phyloP scores from a whole-genome alignment of 2,888 invertebrate genomes.

The Choreutis nemorana region DNA sequence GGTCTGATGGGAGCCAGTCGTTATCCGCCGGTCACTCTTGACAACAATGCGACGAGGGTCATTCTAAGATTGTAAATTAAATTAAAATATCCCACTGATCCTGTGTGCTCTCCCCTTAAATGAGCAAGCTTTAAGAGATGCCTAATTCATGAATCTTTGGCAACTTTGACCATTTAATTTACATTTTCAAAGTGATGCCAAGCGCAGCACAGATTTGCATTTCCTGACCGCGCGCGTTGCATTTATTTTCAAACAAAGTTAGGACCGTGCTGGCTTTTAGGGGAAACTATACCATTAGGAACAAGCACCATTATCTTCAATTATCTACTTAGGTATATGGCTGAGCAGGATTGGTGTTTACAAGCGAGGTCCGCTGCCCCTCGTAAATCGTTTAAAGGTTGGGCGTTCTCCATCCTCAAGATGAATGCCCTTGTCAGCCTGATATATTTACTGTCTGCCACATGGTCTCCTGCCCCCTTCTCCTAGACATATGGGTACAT shows the following conservation, averaged over 20 bases:
- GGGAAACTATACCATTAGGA: too few species aligned
- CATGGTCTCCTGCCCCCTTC: constrained; percentile 23
- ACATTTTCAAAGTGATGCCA: constrained; percentile 48
- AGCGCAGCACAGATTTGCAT: constrained; percentile 41
- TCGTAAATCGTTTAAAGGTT: constrained; percentile 64
- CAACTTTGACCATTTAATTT: constrained; percentile 54
- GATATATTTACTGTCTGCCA: constrained; percentile 58
- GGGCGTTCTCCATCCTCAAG: constrained; percentile 56
- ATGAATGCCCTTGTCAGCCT: constrained; percentile 55
- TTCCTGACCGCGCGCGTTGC: constrained; percentile 34
- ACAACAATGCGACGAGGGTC: constrained; percentile 29
- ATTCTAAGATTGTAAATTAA: constrained; percentile 47
- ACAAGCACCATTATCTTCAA: too few species aligned
- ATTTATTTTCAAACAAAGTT: constrained; percentile 28
- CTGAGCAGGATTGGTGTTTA: constrained; percentile 20
- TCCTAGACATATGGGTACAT: constrained; percentile 34
- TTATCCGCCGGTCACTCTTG: constrained; percentile 40
- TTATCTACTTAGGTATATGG: too few species aligned
- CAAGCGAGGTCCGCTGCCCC: constrained; percentile 39
- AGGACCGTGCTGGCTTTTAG: constrained; percentile 23
- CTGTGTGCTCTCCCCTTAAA: constrained; percentile 43
- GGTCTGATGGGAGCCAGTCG: constrained; percentile 19
- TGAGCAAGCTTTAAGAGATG: constrained; percentile 48
- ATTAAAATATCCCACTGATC: constrained; percentile 40
- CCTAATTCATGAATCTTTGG: constrained; percentile 55